A percentile compares a stretch with the other conserved stretches of the same genome.
Conservation (phyloP, 2,113 vertebrate species). For the Semicossyphus pulcher region DNA sequence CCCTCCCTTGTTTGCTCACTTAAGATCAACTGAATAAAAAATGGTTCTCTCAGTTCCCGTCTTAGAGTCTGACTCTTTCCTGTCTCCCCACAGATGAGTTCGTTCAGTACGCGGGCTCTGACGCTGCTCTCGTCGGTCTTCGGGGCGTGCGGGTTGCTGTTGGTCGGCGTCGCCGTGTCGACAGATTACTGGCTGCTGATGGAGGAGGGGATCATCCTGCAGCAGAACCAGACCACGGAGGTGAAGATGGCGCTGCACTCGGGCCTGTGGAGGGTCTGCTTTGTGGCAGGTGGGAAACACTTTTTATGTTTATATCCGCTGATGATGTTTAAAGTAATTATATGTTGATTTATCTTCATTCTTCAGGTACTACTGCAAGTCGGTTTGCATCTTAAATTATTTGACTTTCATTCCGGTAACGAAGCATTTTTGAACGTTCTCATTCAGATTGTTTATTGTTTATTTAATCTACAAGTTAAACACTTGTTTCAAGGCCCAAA, state of each 20-base stretch:
- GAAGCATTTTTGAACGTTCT: no score
- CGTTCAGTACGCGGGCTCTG: slow-evolving; percentile 90
- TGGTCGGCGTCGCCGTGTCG: slow-evolving; percentile 92
- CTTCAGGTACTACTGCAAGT: no score
- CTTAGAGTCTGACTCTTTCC: background rate
- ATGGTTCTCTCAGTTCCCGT: background rate
- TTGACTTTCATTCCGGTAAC: no score
- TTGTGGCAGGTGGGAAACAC: slow-evolving; percentile 85
- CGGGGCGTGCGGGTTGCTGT: slow-evolving; percentile 88
- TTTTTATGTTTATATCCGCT: no score
- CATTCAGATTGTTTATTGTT: no score
- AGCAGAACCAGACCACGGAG: slow-evolving; percentile 92
- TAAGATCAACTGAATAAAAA: no score
- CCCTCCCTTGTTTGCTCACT: no score
- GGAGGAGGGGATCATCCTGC: slow-evolving; percentile 91
- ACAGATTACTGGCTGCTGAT: slow-evolving; percentile 94
- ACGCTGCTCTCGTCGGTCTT: slow-evolving; percentile 92
- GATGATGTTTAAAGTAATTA: no score
- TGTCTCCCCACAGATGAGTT: slow-evolving; percentile 85
- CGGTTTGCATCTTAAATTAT: no score
- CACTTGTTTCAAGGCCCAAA: no score
- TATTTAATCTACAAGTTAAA: no score
- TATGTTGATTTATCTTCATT: no score
- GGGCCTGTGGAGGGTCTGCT: slow-evolving; percentile 93
- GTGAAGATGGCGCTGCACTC: slow-evolving; percentile 93